These are phyloP conservation scores for Oxygymnocypris stewartii DNA, from an alignment of 2,113 vertebrate species.

Conservation along the genomic window DNA sequence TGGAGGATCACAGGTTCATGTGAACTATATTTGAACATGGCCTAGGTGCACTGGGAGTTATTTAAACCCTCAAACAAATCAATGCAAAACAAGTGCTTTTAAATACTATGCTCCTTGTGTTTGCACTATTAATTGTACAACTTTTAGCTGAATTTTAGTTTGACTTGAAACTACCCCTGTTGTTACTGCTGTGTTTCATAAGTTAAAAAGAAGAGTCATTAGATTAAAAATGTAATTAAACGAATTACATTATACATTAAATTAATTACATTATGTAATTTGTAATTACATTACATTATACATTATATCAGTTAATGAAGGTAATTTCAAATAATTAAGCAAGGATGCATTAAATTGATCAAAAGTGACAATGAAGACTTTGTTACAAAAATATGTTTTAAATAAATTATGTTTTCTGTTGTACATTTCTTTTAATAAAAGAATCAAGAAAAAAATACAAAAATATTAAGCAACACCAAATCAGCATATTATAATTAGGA, in stretches of 20 bases:
- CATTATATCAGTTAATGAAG: not conserved
- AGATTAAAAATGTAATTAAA: not conserved
- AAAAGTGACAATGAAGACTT: not conserved
- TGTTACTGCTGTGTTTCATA: not conserved
- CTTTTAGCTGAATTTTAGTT: not conserved
- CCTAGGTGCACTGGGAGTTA: not conserved
- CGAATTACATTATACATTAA: not conserved
- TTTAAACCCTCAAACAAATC: not conserved
- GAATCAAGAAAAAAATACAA: not conserved
- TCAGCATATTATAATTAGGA: not conserved
- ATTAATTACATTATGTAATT: too few relatives aligned
- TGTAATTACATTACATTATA: not conserved
- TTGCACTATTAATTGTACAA: not conserved
- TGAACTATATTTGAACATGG: slow-evolving; percentile 18
- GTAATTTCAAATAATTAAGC: not conserved
- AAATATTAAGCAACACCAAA: not conserved
- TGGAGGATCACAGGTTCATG: slow-evolving; percentile 8
- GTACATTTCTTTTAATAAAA: not conserved
- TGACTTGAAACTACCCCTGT: not conserved
- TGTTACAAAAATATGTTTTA: not conserved
- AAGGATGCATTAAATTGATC: not conserved
- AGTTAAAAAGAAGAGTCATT: not conserved
- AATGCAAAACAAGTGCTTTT: not conserved
- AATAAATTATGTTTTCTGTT: not conserved
- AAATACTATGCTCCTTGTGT: not conserved